Base-by-base conservation (phyloP, 2,113 vertebrate species). In the Muscicapa adusta region DNA sequence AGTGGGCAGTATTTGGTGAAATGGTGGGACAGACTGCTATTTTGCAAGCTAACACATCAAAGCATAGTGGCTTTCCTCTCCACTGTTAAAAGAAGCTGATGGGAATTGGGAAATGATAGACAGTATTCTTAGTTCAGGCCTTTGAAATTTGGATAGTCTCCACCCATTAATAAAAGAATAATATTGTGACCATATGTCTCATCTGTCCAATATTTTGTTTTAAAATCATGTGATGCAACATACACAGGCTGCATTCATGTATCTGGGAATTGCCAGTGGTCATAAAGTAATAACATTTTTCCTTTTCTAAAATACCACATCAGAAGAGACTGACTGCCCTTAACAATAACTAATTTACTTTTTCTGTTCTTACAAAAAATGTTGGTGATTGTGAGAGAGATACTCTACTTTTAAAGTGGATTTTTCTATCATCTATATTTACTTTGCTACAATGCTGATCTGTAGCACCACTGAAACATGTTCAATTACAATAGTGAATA, bases 171-270 rank as follows among this genome's bases (percentile, higher is more conserved):
- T 89, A 93, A 90, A 92, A 61, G 47, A 85, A 89, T 56, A 91
- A 86, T 92, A 91, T 89, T 94, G 70, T 91, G 83, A 86, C 90
- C 93, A 92, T 85, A 84, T 96, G 83, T 89, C 62, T 96, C 81
- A 89, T 94, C 94, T 95, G 84, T 65, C 87, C 38, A 10, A 14
- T 85, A 76, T 89, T 94, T 94, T 53, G 20, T 65, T 91, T 88
- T 76, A 62, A 84, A 94, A 88, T 88, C 38, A 23, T 63, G 13
- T n/a, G 56, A 61, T 61, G 53, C n/a, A 68, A 29, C 60, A 45
- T 36, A 33, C 45, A 38, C 3, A 67, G 65, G 31, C 62, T 62
- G 28, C 40, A 48, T 82, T 93, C 48, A 33, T 26, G 3, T 72
- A 50, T 85, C 57, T 87, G 34, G 34, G 34, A 67, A 87, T 48